phyloP scores from a whole-genome alignment of 2,888 invertebrate genomes.

The Kuschelorhynchus macadamiae region DNA sequence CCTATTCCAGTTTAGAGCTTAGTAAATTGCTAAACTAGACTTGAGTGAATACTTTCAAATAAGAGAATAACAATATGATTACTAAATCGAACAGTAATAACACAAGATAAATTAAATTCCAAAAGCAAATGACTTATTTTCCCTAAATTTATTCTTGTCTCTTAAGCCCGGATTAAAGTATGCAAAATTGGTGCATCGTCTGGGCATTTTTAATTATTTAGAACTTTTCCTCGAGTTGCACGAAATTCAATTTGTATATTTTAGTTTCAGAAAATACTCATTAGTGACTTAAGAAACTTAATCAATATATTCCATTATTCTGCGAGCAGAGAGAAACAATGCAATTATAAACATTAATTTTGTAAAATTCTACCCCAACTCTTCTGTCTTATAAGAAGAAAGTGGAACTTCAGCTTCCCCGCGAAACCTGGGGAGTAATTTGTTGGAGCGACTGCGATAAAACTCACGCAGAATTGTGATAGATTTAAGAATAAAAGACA shows the following conservation, averaged over 20 bases:
- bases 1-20: too few relatives aligned
- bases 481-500: conserved; percentile 67
- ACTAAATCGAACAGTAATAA: too few relatives aligned
- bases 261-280: conserved; percentile 59
- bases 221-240: conserved; percentile 49
- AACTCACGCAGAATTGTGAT: conserved; percentile 68
- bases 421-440: conserved; percentile 65
- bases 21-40: too few relatives aligned
- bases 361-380: conserved; percentile 62
- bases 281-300: conserved; percentile 61
- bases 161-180: conserved; percentile 42
- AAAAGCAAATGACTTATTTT: conserved; percentile 16
- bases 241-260: conserved; percentile 57
- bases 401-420: conserved; percentile 42
- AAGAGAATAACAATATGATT: too few relatives aligned
- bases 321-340: conserved; percentile 60
- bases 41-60: too few relatives aligned
- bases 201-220: conserved; percentile 51
- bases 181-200: conserved; percentile 49
- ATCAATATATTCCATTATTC: conserved; percentile 64
- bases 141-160: conserved; percentile 12
- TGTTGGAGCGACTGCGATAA: conserved; percentile 66
- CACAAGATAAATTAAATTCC: conserved; percentile 14
- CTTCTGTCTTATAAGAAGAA: conserved; percentile 51
- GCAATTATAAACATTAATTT: conserved; percentile 66